Percentiles rank a stretch among this genome's conserved stretches.
Conservation (phyloP, 1,140 invertebrate genomes). For the Ceratitis capitata region DNA sequence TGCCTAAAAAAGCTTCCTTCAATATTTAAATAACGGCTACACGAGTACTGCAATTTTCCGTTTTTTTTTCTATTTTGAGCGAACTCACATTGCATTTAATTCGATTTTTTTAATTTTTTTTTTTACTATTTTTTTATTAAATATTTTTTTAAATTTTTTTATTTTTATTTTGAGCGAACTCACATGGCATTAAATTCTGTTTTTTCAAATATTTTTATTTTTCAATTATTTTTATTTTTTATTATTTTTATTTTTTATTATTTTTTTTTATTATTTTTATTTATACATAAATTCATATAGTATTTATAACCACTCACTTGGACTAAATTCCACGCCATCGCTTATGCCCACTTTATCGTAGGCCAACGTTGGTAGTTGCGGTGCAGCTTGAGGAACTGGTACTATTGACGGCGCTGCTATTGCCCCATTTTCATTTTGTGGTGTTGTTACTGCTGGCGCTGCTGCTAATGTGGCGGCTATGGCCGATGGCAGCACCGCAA, state of each 20-base stretch:
- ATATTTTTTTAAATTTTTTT: not conserved
- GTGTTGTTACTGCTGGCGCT: constrained; percentile 19
- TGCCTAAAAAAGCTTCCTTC: not conserved
- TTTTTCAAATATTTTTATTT: not conserved
- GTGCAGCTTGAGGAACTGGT: constrained; percentile 16
- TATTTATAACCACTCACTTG: constrained; percentile 50
- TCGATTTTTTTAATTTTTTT: not conserved
- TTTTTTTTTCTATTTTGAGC: too few relatives aligned
- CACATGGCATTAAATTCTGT: too few relatives aligned
- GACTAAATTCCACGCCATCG: constrained; percentile 46
- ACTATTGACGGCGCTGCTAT: not conserved
- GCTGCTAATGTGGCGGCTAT: not conserved
- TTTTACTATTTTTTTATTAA: not conserved
- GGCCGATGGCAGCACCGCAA: not conserved
- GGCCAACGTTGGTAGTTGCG: constrained; percentile 15
- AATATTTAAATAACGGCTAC: not conserved
- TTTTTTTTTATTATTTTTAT: not conserved
- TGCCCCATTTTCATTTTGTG: constrained; percentile 4
- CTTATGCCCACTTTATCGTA: constrained; percentile 26
- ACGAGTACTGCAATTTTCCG: not conserved
- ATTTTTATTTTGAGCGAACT: not conserved
- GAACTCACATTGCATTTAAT: not conserved
- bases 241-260: not conserved
- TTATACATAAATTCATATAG: not conserved
- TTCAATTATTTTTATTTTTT: not conserved